A percentile compares a stretch with the other conserved stretches of the same genome.
These are phyloP conservation scores for Babyrousa celebensis DNA, from an alignment of 2,797 vertebrate species.

Conservation along the genomic window DNA sequence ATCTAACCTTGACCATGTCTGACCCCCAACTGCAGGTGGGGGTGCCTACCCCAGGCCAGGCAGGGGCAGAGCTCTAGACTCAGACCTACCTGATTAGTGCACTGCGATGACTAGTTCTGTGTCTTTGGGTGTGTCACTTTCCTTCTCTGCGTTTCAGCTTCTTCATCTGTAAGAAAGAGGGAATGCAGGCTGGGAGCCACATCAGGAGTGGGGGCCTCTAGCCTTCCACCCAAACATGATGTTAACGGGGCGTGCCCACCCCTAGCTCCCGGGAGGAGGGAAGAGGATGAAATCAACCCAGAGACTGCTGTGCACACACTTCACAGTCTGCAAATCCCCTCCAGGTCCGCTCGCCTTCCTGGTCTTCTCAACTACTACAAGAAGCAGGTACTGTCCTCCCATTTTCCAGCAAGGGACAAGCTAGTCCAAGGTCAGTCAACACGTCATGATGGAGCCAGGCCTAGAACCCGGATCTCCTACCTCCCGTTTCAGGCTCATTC, in stretches of 20 bases:
- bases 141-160: neutral
- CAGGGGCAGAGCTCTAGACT: neutral
- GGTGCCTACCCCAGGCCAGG: neutral
- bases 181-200: neutral
- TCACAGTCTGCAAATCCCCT: neutral
- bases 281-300: neutral
- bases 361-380: neutral
- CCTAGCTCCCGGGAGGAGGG: neutral
- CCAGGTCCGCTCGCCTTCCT: neutral
- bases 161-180: slow-evolving; percentile 56
- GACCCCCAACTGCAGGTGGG: neutral
- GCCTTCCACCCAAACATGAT: neutral
- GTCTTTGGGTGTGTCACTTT: neutral
- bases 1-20: neutral
- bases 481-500: neutral
- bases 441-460: neutral
- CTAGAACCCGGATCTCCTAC: neutral
- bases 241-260: neutral
- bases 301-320: neutral
- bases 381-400: neutral
- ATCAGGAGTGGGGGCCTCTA: neutral
- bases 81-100: slow-evolving; percentile 43
- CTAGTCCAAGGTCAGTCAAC: slow-evolving; percentile 58
- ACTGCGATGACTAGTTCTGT: neutral
- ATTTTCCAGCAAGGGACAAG: neutral